Conservation (phyloP, 2,888 invertebrate species). For the Leucophenga maculata region DNA sequence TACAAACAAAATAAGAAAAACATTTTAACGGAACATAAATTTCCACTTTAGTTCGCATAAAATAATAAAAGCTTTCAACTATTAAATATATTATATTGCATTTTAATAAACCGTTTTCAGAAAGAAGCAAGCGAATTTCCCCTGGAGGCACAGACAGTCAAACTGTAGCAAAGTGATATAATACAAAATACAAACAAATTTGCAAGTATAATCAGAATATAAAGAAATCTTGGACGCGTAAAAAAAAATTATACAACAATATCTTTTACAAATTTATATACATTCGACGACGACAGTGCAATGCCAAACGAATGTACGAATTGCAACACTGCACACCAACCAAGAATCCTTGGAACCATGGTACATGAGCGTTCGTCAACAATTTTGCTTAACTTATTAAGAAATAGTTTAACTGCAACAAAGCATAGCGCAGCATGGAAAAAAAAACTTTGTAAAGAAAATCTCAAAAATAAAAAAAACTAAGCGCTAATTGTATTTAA, state of each 20-base stretch:
- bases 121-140: too few relatives aligned
- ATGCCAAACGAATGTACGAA: not conserved
- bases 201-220: not conserved
- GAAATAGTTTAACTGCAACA: not conserved
- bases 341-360: constrained; percentile 18
- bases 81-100: not conserved
- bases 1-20: too few relatives aligned
- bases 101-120: not conserved
- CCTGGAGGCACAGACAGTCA: too few relatives aligned
- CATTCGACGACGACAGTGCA: not conserved
- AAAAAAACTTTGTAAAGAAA: not conserved
- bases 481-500: constrained; percentile 25
- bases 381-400: not conserved
- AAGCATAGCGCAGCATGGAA: not conserved
- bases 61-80: not conserved
- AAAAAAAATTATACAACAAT: not conserved
- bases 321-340: too few relatives aligned
- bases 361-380: too few relatives aligned
- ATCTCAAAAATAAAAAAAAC: constrained; percentile 19
- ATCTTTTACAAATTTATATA: too few relatives aligned
- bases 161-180: too few relatives aligned
- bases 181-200: not conserved
- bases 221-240: not conserved
- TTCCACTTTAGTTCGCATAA: constrained; percentile 7
- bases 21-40: not conserved